Evolutionary conservation across 1,140 invertebrate genomes (phyloP).

Genomic region (Pseudomyrmex flavicornis): DNA sequence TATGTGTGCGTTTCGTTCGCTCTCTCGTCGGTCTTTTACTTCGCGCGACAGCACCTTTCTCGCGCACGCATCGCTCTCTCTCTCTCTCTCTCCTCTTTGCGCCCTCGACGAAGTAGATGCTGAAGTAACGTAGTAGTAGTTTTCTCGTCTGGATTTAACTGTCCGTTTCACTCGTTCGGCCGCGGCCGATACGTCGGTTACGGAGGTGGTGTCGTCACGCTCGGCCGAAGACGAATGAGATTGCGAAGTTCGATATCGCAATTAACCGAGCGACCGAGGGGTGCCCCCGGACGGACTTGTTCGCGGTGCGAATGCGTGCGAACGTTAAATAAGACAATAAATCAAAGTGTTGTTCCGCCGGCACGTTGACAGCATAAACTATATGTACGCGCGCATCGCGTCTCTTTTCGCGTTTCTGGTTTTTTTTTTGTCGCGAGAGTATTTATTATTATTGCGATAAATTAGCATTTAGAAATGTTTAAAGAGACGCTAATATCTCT

Average conservation of each 20-base stretch:
- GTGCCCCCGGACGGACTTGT: conserved; percentile 19
- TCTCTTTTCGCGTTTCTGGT: neutral
- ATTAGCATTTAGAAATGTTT: neutral
- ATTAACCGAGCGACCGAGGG: conserved; percentile 66
- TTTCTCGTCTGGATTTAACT: conserved; percentile 58
- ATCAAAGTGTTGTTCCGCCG: conserved; percentile 10
- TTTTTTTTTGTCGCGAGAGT: neutral
- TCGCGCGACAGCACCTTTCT: conserved; percentile 45
- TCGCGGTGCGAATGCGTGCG: conserved; percentile 51
- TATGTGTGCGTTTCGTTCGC: conserved; percentile 6
- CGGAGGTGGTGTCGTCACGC: conserved; percentile 70
- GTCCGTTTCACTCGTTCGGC: conserved; percentile 68
- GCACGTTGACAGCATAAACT: neutral
- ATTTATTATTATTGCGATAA: neutral
- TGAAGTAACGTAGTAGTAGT: conserved; percentile 23
- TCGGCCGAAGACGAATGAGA: conserved; percentile 70
- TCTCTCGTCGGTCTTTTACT: conserved; percentile 44
- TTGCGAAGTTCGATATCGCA: conserved; percentile 70
- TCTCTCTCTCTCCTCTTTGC: conserved; percentile 33
- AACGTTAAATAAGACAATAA: conserved; percentile 62
- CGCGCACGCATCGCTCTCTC: conserved; percentile 37
- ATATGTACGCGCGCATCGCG: neutral
- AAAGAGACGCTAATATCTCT: neutral
- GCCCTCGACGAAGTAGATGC: conserved; percentile 34
- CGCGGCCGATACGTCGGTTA: conserved; percentile 64